Evolutionary conservation across 2,797 vertebrate species (phyloP).

Genomic region (Dipus sagitta): DNA sequence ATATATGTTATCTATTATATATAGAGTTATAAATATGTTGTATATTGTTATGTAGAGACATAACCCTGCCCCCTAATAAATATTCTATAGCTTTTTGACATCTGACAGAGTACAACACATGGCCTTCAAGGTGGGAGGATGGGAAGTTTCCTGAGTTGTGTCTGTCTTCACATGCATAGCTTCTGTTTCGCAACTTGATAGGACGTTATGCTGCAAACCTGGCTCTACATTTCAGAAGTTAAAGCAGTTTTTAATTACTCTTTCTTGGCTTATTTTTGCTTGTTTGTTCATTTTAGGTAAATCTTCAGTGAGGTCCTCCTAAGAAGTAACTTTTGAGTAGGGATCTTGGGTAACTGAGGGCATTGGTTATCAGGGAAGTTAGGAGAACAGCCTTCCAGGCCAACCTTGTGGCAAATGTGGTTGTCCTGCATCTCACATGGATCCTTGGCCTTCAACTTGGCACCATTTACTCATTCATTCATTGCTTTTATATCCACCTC

Average conservation of each 20-base stretch:
- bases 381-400: not conserved
- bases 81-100: not conserved
- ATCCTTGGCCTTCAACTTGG: not conserved
- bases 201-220: not conserved
- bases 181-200: not conserved
- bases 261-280: conserved; percentile 7
- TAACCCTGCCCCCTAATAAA: not conserved
- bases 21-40: too few relatives aligned
- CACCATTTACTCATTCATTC: not conserved
- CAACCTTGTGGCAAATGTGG: not conserved
- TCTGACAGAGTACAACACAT: not conserved
- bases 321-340: not conserved
- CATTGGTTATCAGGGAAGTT: rapidly evolving
- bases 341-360: not conserved
- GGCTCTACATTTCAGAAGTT: not conserved
- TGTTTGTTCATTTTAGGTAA: not conserved
- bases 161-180: not conserved
- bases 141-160: not conserved
- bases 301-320: too few relatives aligned
- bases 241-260: not conserved
- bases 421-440: not conserved
- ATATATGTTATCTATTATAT: too few relatives aligned
- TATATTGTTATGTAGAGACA: not conserved
- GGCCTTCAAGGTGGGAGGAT: not conserved
- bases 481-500: not conserved